Conservation (phyloP, 2,797 vertebrate genomes). For the Thamnophis elegans region DNA sequence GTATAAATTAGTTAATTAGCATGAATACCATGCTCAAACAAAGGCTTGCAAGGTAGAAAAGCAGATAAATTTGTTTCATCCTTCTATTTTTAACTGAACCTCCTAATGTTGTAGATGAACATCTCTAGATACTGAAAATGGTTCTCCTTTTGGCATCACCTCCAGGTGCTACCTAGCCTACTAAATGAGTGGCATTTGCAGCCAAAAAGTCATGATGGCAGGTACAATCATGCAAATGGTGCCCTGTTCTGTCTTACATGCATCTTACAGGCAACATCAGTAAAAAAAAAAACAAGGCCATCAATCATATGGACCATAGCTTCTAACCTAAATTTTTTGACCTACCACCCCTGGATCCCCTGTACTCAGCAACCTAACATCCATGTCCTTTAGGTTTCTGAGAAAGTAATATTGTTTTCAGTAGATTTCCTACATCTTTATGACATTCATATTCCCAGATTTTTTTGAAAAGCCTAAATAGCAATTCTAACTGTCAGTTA, state of each 20-base stretch:
- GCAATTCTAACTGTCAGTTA: neutral
- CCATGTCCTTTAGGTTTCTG: neutral
- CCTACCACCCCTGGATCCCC: too few relatives aligned
- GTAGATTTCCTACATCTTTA: neutral
- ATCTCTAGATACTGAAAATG: neutral
- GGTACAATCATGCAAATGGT: neutral
- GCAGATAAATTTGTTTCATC: neutral
- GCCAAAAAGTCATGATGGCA: neutral
- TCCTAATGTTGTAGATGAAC: neutral
- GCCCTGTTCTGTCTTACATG: neutral
- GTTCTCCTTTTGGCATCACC: neutral
- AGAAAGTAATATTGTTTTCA: neutral
- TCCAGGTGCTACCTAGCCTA: neutral
- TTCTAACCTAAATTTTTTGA: neutral
- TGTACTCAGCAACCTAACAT: neutral
- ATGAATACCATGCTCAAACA: neutral
- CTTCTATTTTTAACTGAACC: neutral
- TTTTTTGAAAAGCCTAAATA: neutral
- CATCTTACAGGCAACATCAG: neutral
- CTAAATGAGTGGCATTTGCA: neutral
- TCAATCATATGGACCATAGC: neutral
- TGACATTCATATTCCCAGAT: neutral
- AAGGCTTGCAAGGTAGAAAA: neutral
- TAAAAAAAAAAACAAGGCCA: neutral
- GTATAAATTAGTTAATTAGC: neutral